Conservation (phyloP, 2,888 invertebrate genomes). For the Athalia cordata region DNA sequence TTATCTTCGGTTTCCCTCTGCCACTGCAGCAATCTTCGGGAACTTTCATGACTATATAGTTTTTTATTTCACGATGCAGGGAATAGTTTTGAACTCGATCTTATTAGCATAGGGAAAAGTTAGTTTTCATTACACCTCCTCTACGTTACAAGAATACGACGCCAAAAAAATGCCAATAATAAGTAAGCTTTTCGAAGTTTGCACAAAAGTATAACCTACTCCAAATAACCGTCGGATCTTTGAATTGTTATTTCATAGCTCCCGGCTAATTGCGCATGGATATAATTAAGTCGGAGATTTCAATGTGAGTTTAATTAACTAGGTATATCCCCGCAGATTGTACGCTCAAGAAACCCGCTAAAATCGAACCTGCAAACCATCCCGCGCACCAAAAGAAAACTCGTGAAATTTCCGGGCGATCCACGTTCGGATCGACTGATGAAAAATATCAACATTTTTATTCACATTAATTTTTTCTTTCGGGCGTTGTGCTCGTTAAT, state of each 20-base stretch:
- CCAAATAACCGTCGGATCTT: constrained; percentile 6
- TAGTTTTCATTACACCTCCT: too few relatives aligned
- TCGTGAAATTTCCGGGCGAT: neutral
- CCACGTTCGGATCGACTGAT: too few relatives aligned
- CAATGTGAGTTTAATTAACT: constrained; percentile 35
- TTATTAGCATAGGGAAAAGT: too few relatives aligned
- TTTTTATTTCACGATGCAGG: too few relatives aligned
- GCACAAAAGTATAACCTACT: neutral
- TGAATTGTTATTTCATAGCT: constrained; percentile 18
- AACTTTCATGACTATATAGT: too few relatives aligned
- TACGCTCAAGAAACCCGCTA: neutral
- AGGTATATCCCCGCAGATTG: neutral
- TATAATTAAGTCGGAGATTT: constrained; percentile 31
- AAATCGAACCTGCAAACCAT: constrained; percentile 11
- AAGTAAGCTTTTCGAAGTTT: neutral
- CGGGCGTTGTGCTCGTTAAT: neutral
- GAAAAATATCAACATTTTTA: neutral
- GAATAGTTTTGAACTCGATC: too few relatives aligned
- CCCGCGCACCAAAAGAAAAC: constrained; percentile 2
- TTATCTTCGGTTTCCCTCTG: neutral
- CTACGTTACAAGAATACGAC: neutral
- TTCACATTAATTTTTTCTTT: neutral
- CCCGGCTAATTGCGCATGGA: constrained; percentile 10
- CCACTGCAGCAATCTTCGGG: too few relatives aligned
- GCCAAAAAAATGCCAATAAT: neutral